phyloP scores from a whole-genome alignment of 2,113 vertebrate species.

The Vidua chalybeata region DNA sequence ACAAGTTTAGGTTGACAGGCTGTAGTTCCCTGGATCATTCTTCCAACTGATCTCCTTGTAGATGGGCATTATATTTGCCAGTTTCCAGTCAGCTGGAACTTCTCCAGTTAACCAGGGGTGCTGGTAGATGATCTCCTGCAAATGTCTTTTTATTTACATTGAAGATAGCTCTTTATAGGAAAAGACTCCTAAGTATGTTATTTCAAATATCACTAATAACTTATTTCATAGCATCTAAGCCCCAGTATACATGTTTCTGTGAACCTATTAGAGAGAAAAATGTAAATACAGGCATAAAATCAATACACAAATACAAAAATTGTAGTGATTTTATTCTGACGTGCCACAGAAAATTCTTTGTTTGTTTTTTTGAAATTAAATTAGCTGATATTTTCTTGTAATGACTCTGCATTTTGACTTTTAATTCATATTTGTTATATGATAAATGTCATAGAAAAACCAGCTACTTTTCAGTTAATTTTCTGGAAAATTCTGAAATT shows the following conservation, averaged over 20 bases:
- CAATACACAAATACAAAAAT: neutral
- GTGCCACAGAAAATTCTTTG: neutral
- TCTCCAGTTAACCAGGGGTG: neutral
- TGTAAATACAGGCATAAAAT: neutral
- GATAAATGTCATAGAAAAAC: neutral
- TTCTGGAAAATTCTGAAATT: neutral
- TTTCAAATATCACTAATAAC: neutral
- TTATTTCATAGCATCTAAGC: neutral
- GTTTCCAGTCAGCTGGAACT: neutral
- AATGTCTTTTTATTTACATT: neutral
- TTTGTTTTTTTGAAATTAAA: neutral
- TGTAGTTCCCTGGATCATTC: neutral
- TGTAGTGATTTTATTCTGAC: neutral
- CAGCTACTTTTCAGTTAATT: neutral
- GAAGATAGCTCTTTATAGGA: neutral
- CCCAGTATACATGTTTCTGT: neutral
- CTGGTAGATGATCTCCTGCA: neutral
- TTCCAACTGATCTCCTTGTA: neutral
- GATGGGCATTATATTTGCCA: neutral
- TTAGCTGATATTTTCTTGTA: neutral
- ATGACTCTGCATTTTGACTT: neutral
- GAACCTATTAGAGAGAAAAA: neutral
- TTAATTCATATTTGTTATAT: neutral
- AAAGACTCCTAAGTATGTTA: neutral
- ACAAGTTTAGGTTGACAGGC: neutral